Evolutionary conservation across 2,888 invertebrate genomes (phyloP), one percentile per base, ranked within the genome.

Genomic region (Apotomis turbidana): DNA sequence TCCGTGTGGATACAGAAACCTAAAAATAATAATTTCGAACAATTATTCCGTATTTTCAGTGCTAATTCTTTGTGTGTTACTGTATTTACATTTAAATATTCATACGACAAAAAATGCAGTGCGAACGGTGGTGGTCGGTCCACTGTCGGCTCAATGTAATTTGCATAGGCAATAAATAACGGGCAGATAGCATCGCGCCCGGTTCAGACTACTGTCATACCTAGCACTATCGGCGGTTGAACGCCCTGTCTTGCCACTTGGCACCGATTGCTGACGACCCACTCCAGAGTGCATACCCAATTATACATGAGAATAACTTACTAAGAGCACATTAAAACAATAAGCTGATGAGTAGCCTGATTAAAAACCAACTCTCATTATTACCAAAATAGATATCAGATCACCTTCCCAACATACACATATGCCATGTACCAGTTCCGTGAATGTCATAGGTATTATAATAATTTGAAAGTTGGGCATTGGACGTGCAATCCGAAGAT

Each of bases 121-220:
- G 73, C 80, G 80, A 81, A 81, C 79, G 80, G 84, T 27, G 84
- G 83, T 79, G 81, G 64, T 72, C 71, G 51, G 71, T 72, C 81
- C 80, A 81, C 82, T 82, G 71, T 72, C 81, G 80, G 81, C 82
- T 82, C 81, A 77, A 77, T 80, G 80, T 83, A 85, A 90, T 90
- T 90, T 88, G 87, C 89, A 87, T 86, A 79, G 79, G 82, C 86
- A 89, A 89, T 91, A 90, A 91, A 91, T 90, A 90, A 89, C 83
- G 79, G 81, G 74, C 80, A 84, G 88, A 90, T 89, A 89, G 83
- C 83, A 83, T 84, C 85, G 84, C 79, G 81, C 80, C 80, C 81
- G 81, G 79, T 78, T 78, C 79, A 81, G 80, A 81, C 80, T 79
- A 81, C 80, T 83, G 82, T 83, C 84, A 83, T 82, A 74, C 73